Base-by-base conservation (phyloP, 2,797 vertebrate genomes). In the Neoniphon sammara region DNA sequence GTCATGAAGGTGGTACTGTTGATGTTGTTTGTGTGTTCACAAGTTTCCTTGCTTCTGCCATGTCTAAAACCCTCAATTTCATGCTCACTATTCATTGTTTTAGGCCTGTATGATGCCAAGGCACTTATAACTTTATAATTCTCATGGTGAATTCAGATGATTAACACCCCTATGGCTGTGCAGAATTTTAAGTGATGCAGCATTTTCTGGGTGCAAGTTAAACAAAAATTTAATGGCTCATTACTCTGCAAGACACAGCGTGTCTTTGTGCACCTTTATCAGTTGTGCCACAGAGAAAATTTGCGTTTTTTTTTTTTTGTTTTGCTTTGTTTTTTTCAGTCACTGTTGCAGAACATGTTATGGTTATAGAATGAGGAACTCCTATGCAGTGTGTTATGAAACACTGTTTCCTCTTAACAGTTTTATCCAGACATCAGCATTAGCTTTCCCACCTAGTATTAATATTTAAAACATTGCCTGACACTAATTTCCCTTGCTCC, bases 1-100 rank as follows among this genome's bases (percentile, higher is more conserved):
- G 80, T 87, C 71, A 70, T 86, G 52, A 76, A 75, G 53, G 68
- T 85, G 77, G 83, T 87, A 81, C 76, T 65, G 57, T 79, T 42
- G 1, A 27, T 72, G 54, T 88, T 56, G 54, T 88, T 56, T 54
- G 42, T 85, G 61, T 81, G 36, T 84, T 86, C 81, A 83, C 73
- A 31, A 18, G 39, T 42, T 44, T 27, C 42, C 23, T 70, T 15
- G 25, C 34, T 66, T 70, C 70, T 73, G 56, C 65, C 18, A 21
- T 75, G 53, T 66, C 17, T 81, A 11, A 59, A 68, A 68, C 7
- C 31, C 34, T 42, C 62, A 7, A 15, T 61, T 52, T 73, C 39
- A 39, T 56, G 52, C 60, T 70, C 9, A 23, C 30, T 59, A 17
- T 58, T 66, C 7, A 7, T 83, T 59, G 39, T 76, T 77, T 64